A percentile compares a stretch with the other conserved stretches of the same genome.
These are phyloP conservation scores for Misgurnus mizolepis DNA, from an alignment of 2,113 vertebrate genomes.

Conservation along the genomic window DNA sequence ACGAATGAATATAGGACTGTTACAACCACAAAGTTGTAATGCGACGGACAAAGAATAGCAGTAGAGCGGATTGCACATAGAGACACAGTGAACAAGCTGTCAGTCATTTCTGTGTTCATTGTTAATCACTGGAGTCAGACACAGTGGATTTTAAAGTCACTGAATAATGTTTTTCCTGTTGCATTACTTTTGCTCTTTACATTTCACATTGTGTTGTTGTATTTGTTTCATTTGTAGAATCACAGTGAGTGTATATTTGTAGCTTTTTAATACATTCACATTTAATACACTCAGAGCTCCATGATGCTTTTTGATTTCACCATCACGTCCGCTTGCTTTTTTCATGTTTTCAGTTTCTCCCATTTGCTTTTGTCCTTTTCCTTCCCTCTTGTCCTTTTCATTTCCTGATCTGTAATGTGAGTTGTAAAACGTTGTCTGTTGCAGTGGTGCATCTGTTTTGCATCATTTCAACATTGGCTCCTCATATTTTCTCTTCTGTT, in stretches of 20 bases:
- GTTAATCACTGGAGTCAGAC: neutral
- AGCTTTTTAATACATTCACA: neutral
- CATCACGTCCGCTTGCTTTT: neutral
- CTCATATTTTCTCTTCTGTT: neutral
- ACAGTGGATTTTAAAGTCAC: neutral
- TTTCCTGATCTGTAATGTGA: neutral
- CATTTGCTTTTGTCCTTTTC: neutral
- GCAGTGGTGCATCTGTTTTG: slow-evolving; percentile 1
- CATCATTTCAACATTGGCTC: neutral
- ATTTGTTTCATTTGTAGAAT: neutral
- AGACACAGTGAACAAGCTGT: slow-evolving; percentile 63
- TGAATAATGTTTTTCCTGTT: neutral
- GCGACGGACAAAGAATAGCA: neutral
- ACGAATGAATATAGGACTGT: neutral
- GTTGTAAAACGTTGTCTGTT: neutral
- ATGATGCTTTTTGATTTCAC: neutral
- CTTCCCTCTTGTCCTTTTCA: neutral
- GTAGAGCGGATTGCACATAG: slow-evolving; percentile 29
- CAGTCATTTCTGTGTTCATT: slow-evolving; percentile 55
- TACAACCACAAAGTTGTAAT: neutral
- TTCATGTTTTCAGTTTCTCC: neutral
- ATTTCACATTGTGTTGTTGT: neutral
- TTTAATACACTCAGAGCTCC: neutral
- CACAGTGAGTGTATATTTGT: neutral
- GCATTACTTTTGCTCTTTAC: neutral